Evolutionary conservation across 2,888 invertebrate genomes (phyloP), one percentile per base, ranked within the genome.

Genomic region (Graphium colonna): DNA sequence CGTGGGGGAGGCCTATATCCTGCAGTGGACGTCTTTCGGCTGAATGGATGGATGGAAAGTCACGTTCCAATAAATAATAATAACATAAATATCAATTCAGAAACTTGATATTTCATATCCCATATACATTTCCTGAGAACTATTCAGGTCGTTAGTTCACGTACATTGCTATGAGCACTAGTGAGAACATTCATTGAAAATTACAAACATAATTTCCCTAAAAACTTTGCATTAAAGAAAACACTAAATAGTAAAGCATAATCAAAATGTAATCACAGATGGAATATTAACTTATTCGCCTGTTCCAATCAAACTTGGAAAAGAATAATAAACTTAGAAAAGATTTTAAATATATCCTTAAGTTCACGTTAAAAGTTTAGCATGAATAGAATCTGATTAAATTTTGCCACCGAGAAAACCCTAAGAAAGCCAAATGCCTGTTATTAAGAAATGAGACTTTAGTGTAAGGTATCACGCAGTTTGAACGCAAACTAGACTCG

Each of bases 371-470:
- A 51, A 45, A 51, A 51, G 41, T 46, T 12, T 40, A 12, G 31
- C 16, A 5, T 52, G 46, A 41, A 52, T 46, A 17, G 46, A 46
- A 52, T 52, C 28, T 52, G 51, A 52, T 52, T 52, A 46, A 52
- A 46, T 46, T 13, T 40, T 40, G 41, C 1, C 49, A 41, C 21
- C 10, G 46, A 31, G 51, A 46, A 52, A 33, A 12, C 10, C 40
- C 1, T n/a, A 41, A 12, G 12, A 46, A 51, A 36, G 42, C 33
- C 21, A 21, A 33, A 36, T 52, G 41, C 49, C 42, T 58, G 51
- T 56, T 47, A 48, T 42, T 52, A 31, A 26, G 36, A 47, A 39
- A 15, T 21, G 38, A 21, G 21, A 21, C 21, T 15, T 45, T 43
- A 31, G 15, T 15, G 31, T 47, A 39, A 21, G 5, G 21, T 5